phyloP scores from a whole-genome alignment of 1,140 invertebrate genomes.

The Pristionchus pacificus region DNA sequence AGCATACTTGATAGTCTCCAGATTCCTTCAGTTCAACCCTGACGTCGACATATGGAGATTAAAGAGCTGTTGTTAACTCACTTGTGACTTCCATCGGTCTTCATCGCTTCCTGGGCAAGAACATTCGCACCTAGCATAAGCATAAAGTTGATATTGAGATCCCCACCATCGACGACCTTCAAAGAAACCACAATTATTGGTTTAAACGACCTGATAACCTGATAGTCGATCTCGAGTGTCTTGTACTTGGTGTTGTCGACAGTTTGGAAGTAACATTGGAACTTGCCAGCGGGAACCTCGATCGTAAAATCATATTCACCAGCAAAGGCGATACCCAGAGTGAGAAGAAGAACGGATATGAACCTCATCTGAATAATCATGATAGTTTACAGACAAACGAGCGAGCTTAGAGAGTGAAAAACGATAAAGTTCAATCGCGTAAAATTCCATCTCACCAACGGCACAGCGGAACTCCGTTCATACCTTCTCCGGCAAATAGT shows the following conservation, averaged over 20 bases:
- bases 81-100: conserved; percentile 58
- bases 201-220: conserved; percentile 40
- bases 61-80: conserved; percentile 29
- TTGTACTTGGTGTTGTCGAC: conserved; percentile 42
- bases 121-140: conserved; percentile 47
- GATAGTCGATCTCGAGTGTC: conserved; percentile 59
- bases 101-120: conserved; percentile 47
- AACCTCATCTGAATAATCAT: too few relatives aligned
- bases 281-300: conserved; percentile 35
- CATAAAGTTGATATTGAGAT: conserved; percentile 58
- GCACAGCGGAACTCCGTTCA: too few relatives aligned
- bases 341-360: too few relatives aligned
- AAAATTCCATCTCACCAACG: too few relatives aligned
- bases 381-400: too few relatives aligned
- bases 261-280: conserved; percentile 57
- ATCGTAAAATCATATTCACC: conserved; percentile 34
- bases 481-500: too few relatives aligned
- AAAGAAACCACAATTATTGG: conserved; percentile 2
- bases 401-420: too few relatives aligned
- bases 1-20: conserved; percentile 59
- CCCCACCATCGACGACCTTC: conserved; percentile 61
- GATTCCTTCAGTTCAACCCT: conserved; percentile 41
- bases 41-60: conserved; percentile 15
- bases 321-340: background rate
- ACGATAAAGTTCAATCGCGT: too few relatives aligned